These are phyloP conservation scores for Cataglyphis rosenhaueri DNA, from an alignment of 2,888 invertebrate species.

Conservation along the genomic window DNA sequence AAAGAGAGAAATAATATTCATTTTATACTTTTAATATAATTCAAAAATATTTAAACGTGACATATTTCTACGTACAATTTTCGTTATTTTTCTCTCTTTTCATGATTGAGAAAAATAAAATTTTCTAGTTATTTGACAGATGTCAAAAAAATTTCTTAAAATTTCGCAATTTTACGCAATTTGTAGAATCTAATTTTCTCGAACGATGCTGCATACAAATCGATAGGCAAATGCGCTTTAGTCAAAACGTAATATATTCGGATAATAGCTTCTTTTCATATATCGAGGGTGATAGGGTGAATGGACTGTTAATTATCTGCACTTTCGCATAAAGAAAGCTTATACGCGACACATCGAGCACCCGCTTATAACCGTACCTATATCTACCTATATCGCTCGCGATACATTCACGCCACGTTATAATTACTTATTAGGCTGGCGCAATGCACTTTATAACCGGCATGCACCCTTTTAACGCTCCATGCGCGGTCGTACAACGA, in stretches of 20 bases:
- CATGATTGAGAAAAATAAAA: background rate
- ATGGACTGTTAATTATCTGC: slow-evolving; percentile 15
- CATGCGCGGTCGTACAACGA: slow-evolving; percentile 34
- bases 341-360: slow-evolving; percentile 20
- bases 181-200: background rate
- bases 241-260: background rate
- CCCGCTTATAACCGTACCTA: slow-evolving; percentile 14
- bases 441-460: slow-evolving; percentile 67
- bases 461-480: slow-evolving; percentile 64
- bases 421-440: slow-evolving; percentile 72
- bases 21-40: background rate
- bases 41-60: background rate
- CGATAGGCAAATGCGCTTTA: background rate
- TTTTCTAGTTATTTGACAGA: background rate
- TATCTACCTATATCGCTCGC: slow-evolving; percentile 16
- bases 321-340: slow-evolving; percentile 23
- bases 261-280: background rate
- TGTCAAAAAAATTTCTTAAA: background rate
- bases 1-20: background rate
- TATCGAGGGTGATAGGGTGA: background rate
- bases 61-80: background rate
- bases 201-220: background rate
- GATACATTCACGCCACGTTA: slow-evolving; percentile 53
- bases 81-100: background rate
- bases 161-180: background rate